phyloP scores from a whole-genome alignment of 2,113 vertebrate genomes.

The Hoplias malabaricus region DNA sequence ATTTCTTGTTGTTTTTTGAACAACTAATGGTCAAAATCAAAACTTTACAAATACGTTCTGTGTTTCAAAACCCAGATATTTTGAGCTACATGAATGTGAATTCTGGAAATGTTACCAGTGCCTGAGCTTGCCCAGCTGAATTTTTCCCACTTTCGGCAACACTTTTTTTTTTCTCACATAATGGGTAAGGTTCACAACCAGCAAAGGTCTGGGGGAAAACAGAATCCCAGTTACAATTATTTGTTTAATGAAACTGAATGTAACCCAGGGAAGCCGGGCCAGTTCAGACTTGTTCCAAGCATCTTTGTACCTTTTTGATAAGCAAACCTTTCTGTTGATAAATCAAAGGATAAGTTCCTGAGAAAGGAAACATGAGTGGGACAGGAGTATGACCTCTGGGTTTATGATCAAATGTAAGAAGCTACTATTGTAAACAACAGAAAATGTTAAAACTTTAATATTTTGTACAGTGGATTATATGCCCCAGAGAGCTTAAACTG shows the following conservation, averaged over 20 bases:
- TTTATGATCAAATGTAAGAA: background rate
- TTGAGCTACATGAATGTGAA: background rate
- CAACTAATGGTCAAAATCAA: background rate
- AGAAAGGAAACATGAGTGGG: background rate
- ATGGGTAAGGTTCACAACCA: constrained; percentile 19
- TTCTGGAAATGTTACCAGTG: background rate
- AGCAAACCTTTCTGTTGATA: constrained; percentile 32
- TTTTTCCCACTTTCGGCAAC: background rate
- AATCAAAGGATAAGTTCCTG: constrained; percentile 9
- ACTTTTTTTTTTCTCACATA: background rate
- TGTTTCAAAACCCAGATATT: background rate
- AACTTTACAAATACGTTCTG: background rate
- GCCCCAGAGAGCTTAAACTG: background rate
- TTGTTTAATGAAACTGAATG: background rate
- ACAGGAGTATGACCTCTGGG: background rate
- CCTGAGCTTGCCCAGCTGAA: background rate
- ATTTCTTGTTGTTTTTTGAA: background rate
- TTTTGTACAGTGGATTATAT: too few species aligned
- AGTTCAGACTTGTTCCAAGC: constrained; percentile 59
- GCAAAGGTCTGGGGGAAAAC: background rate
- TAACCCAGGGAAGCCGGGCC: constrained; percentile 37
- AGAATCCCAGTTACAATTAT: constrained; percentile 17
- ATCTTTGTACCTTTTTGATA: constrained; percentile 38
- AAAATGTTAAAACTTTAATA: background rate
- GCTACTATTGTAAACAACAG: background rate